A percentile compares a stretch with the other conserved stretches of the same genome.
These are phyloP conservation scores for Anoplophora glabripennis DNA, from an alignment of 1,140 invertebrate genomes.

Conservation along the genomic window DNA sequence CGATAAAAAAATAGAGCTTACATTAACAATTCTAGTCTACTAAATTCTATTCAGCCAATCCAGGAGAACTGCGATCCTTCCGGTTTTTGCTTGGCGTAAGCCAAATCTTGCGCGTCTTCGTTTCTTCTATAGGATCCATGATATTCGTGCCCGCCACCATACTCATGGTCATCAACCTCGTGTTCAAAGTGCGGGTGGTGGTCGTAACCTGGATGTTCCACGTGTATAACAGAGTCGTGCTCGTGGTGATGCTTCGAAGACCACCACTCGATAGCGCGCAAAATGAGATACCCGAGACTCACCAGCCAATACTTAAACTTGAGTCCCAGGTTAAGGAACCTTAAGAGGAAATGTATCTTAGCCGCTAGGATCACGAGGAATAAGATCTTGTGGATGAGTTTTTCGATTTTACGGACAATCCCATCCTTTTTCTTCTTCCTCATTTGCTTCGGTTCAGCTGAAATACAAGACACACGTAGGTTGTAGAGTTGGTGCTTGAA, in stretches of 20 bases:
- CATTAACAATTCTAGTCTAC: too few species aligned
- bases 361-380: not conserved
- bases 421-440: slow-evolving; percentile 6
- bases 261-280: slow-evolving; percentile 1
- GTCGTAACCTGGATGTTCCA: not conserved
- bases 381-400: slow-evolving; percentile 5
- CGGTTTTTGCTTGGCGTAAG: slow-evolving; percentile 12
- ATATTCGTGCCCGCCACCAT: not conserved
- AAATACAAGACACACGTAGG: not conserved
- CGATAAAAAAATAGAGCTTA: too few species aligned
- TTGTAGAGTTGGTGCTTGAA: not conserved
- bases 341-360: not conserved
- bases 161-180: not conserved
- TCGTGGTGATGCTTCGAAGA: not conserved
- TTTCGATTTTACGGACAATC: not conserved
- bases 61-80: not conserved
- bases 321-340: slow-evolving; percentile 1
- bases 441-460: not conserved
- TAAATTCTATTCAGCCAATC: too few species aligned
- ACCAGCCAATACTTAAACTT: not conserved
- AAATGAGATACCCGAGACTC: not conserved
- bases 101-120: slow-evolving; percentile 7
- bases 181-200: not conserved
- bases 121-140: slow-evolving; percentile 4
- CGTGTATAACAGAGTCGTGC: not conserved